Conservation (phyloP, 2,113 vertebrate species). For the Camelus bactrianus region DNA sequence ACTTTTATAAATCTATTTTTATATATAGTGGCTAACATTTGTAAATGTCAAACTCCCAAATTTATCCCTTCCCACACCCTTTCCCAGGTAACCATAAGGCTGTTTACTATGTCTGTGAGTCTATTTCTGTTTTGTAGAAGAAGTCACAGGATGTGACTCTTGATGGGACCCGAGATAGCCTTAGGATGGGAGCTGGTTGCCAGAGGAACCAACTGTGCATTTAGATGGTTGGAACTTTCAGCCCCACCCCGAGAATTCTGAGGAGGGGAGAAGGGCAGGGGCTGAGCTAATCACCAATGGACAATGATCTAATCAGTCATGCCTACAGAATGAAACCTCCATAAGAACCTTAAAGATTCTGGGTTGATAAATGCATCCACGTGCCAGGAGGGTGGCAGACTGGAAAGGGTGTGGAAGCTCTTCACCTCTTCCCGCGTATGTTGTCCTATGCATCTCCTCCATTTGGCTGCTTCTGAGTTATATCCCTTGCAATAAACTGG, state of each 20-base stretch:
- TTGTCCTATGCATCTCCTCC: background rate
- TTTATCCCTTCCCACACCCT: too few relatives aligned
- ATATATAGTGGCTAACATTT: too few relatives aligned
- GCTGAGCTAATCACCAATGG: background rate
- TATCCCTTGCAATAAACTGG: background rate
- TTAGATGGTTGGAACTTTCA: background rate
- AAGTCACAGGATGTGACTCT: background rate
- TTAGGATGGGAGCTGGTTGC: background rate
- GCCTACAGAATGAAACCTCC: background rate
- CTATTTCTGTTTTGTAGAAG: too few relatives aligned
- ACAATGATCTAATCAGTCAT: background rate
- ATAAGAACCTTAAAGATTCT: background rate
- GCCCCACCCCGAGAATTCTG: background rate
- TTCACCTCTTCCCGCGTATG: background rate
- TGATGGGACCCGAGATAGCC: too few relatives aligned
- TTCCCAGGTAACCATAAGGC: too few relatives aligned
- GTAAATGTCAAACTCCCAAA: too few relatives aligned
- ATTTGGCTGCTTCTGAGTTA: background rate
- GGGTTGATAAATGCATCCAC: background rate
- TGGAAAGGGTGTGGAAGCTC: background rate
- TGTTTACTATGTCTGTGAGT: too few relatives aligned
- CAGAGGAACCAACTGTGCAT: background rate
- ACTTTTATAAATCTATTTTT: too few relatives aligned
- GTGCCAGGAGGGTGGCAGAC: background rate
- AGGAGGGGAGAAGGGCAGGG: background rate